These are phyloP conservation scores for Synodontis membranacea DNA, from an alignment of 2,113 vertebrate genomes.

Conservation along the genomic window DNA sequence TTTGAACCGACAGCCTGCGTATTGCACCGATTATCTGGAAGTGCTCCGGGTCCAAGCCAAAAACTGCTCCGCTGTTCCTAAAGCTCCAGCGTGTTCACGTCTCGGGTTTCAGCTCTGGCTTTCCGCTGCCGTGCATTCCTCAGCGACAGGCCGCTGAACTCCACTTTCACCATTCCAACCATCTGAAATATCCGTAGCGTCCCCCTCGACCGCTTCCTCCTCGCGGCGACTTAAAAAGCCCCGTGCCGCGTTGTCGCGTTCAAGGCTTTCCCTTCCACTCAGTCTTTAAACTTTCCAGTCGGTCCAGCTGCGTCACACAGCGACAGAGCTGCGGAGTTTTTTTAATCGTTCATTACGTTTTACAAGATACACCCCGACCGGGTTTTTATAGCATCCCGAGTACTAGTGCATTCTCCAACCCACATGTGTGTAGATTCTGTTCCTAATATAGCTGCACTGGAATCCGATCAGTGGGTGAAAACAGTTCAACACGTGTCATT, in stretches of 20 bases:
- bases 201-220: slow-evolving; percentile 13
- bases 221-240: neutral
- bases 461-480: slow-evolving; percentile 14
- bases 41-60: neutral
- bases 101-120: slow-evolving; percentile 29
- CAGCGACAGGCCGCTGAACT: slow-evolving; percentile 17
- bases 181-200: slow-evolving; percentile 46
- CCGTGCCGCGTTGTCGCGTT: too few relatives aligned
- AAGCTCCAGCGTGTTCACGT: neutral
- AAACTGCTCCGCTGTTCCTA: slow-evolving; percentile 7
- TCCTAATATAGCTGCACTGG: slow-evolving; percentile 15
- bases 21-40: slow-evolving; percentile 13
- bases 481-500: neutral
- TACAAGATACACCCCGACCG: neutral
- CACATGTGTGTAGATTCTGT: neutral
- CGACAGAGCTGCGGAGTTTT: neutral
- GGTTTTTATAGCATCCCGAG: neutral
- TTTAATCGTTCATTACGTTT: neutral
- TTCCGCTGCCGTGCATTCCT: slow-evolving; percentile 14
- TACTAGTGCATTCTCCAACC: neutral
- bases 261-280: neutral
- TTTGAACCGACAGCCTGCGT: neutral
- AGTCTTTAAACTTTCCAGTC: neutral
- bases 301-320: neutral
- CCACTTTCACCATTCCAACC: slow-evolving; percentile 50